These are phyloP conservation scores for Eurystomus gularis DNA, from an alignment of 2,113 vertebrate species.

Conservation along the genomic window DNA sequence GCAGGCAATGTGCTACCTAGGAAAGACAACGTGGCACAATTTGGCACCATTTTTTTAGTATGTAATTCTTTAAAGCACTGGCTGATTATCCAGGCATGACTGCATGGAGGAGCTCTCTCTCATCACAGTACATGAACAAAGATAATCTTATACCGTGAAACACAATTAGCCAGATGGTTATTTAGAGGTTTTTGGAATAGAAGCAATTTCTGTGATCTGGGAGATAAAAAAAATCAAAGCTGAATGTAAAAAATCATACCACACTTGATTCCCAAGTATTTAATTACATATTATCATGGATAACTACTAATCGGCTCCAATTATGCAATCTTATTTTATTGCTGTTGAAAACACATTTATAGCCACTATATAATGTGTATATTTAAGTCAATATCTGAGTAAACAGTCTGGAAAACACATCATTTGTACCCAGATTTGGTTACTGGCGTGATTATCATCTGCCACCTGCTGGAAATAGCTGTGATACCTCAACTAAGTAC, in stretches of 20 bases:
- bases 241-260: not conserved
- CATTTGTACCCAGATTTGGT: slow-evolving; percentile 5
- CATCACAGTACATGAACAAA: not conserved
- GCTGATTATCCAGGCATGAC: not conserved
- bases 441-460: slow-evolving; percentile 4
- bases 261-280: slow-evolving; percentile 1
- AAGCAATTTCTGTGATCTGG: not conserved
- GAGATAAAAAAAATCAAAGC: slow-evolving; percentile 11
- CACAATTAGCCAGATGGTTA: slow-evolving; percentile 38
- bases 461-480: slow-evolving; percentile 64
- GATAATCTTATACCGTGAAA: slow-evolving; percentile 10
- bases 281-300: slow-evolving; percentile 15
- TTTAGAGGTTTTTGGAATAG: slow-evolving; percentile 25
- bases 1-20: not conserved
- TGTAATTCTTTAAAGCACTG: not conserved
- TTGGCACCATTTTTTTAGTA: not conserved
- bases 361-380: not conserved
- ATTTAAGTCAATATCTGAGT: slow-evolving; percentile 28
- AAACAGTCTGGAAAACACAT: slow-evolving; percentile 20
- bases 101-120: not conserved
- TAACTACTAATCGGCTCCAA: not conserved
- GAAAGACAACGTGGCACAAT: not conserved
- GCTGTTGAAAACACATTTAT: slow-evolving; percentile 3
- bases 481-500: not conserved
- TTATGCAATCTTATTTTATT: slow-evolving; percentile 16